Base-by-base conservation (phyloP, 2,797 vertebrate species). In the Microctenopoma steveboyesi region DNA sequence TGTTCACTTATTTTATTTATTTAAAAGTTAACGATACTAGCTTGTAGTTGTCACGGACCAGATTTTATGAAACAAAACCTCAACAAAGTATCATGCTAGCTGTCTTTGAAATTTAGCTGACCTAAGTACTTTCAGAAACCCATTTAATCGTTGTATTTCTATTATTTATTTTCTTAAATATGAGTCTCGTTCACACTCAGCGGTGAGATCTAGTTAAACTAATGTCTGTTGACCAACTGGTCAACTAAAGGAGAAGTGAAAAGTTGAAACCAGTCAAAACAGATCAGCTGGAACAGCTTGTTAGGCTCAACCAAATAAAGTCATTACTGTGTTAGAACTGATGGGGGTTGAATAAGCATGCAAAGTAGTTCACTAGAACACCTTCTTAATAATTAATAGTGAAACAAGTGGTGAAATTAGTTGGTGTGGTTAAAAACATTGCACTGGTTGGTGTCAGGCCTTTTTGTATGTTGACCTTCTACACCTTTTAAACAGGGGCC, bases 231-330 rank as follows among this genome's bases (percentile, higher is more conserved):
- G 33, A 35, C 33, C 33, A 35, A 9, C 33, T 55, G 28, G 12
- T 39, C 13, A 16, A 16, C 2, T 28, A 16, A 0, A 48, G 33
- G 8, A 22, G 6, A 9, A 14, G 28, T 25, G 33, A 13, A 35
- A 8, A 12, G 46, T 39, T 4, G 4, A 25, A 39, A 63, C 28
- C 10, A 37, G 35, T 40, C 14, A 45, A n/a, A n/a, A 45, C 63
- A 45, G 18, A 49, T 27, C 28, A 53, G 65, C 35, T 61, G 57
- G 65, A 16, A 58, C 64, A 76, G 49, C 30, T 59, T 40, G 64
- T 61, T 16, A 40, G 45, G 27, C 52, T 30, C 12, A 52, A 58
- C 37, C 54, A 54, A 1, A 37, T 22, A 15, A 45, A 47, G 7
- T 7, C 39, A 15, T 33, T 30, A 13, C 4, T 64, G 40, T 18